phyloP scores from a whole-genome alignment of 2,113 vertebrate genomes.

The Bubo blakistoni region DNA sequence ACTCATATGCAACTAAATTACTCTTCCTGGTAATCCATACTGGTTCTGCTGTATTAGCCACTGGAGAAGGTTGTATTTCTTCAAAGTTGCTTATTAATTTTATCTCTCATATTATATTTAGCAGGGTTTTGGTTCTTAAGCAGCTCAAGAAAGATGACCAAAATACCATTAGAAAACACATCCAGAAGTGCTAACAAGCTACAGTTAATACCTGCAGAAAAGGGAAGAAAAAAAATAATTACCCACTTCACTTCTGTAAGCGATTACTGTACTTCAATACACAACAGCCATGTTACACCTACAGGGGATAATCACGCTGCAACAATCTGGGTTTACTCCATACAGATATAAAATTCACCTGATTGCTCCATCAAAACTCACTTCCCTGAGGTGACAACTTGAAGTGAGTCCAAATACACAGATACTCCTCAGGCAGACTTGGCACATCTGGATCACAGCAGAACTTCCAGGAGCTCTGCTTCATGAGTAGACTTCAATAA shows the following conservation, averaged over 20 bases:
- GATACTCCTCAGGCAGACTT: background rate
- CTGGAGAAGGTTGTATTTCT: background rate
- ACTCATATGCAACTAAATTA: background rate
- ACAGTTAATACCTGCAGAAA: background rate
- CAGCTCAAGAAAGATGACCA: background rate
- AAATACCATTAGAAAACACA: background rate
- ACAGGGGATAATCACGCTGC: rapidly evolving
- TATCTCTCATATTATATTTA: background rate
- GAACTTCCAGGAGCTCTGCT: background rate
- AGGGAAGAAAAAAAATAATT: background rate
- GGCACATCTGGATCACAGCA: background rate
- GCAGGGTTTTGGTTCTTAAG: background rate
- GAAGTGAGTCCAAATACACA: rapidly evolving
- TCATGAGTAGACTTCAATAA: rapidly evolving
- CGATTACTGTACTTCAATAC: rapidly evolving
- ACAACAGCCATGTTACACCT: background rate
- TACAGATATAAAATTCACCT: rapidly evolving
- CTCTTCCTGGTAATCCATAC: background rate
- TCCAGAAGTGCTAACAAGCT: background rate
- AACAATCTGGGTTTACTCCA: background rate
- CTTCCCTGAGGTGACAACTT: background rate
- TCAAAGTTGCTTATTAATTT: background rate
- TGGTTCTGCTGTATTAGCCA: background rate
- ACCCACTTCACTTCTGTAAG: rapidly evolving
- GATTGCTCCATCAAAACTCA: background rate